A percentile compares a stretch with the other conserved stretches of the same genome.
phyloP scores from a whole-genome alignment of 2,888 invertebrate genomes.

The Limnephilus rhombicus region DNA sequence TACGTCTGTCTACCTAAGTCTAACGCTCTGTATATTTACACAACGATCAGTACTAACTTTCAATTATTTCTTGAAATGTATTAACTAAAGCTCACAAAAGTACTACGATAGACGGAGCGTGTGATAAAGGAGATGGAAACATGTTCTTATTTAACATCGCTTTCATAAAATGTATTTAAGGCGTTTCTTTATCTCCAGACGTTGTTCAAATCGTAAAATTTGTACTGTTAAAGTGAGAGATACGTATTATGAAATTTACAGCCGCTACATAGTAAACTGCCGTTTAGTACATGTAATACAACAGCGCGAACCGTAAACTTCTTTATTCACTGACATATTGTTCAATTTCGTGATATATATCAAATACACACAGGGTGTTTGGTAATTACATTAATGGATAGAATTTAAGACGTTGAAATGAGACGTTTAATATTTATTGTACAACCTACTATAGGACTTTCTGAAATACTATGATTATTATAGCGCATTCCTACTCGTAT shows the following conservation, averaged over 20 bases:
- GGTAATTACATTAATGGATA: background rate
- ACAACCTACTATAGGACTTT: background rate
- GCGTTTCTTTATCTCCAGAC: background rate
- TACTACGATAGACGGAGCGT: background rate
- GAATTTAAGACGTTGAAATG: background rate
- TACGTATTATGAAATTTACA: slow-evolving; percentile 22
- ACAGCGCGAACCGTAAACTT: background rate
- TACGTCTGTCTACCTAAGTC: too few species aligned
- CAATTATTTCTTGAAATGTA: background rate
- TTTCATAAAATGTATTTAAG: background rate
- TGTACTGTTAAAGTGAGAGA: background rate
- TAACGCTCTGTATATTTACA: background rate
- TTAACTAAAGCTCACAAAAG: background rate
- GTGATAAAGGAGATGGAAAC: background rate
- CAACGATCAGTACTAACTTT: background rate
- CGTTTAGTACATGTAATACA: slow-evolving; percentile 11
- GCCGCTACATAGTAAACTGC: background rate
- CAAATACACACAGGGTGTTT: background rate
- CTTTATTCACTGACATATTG: slow-evolving; percentile 36
- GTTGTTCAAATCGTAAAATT: slow-evolving; percentile 16
- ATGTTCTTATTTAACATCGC: background rate
- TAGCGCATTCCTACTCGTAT: too few species aligned
- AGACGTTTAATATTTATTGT: background rate
- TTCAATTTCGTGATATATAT: slow-evolving; percentile 16
- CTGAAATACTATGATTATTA: background rate